Percentiles rank a stretch among this genome's conserved stretches.
Evolutionary conservation across 2,888 invertebrate species (phyloP).

Genomic region (Synanthedon myopaeformis): DNA sequence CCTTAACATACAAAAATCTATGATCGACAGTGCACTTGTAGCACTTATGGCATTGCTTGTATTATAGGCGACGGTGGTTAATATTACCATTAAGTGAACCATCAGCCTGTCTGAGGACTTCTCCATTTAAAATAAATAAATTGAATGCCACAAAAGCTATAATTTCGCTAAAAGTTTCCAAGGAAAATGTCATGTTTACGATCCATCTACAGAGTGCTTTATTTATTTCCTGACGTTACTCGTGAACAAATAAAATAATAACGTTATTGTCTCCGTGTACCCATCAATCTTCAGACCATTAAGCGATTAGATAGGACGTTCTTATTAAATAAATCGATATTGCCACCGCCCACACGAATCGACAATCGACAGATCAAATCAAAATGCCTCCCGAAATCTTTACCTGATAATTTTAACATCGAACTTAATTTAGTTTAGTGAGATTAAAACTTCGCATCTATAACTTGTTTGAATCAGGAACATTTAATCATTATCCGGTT

Average conservation of each 20-base stretch:
- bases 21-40: too few relatives aligned
- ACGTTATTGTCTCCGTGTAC: conserved; percentile 32
- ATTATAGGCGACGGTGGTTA: too few relatives aligned
- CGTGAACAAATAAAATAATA: conserved; percentile 26
- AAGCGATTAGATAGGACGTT: conserved; percentile 48
- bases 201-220: conserved; percentile 14
- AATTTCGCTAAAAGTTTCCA: conserved; percentile 9
- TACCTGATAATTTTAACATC: conserved; percentile 20
- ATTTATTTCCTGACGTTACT: conserved; percentile 3
- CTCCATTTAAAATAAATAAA: too few relatives aligned
- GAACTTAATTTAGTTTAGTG: conserved; percentile 22
- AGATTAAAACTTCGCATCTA: conserved; percentile 32
- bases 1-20: too few relatives aligned
- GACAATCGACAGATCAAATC: conserved; percentile 22
- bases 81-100: too few relatives aligned
- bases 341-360: conserved; percentile 34
- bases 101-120: too few relatives aligned
- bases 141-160: not conserved
- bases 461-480: conserved; percentile 11
- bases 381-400: conserved; percentile 21
- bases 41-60: too few relatives aligned
- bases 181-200: conserved; percentile 23
- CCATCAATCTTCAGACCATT: conserved; percentile 56
- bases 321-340: conserved; percentile 40
- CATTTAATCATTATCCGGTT: conserved; percentile 30